Evolutionary conservation across 2,113 vertebrate genomes (phyloP).

Genomic region (Columba livia): DNA sequence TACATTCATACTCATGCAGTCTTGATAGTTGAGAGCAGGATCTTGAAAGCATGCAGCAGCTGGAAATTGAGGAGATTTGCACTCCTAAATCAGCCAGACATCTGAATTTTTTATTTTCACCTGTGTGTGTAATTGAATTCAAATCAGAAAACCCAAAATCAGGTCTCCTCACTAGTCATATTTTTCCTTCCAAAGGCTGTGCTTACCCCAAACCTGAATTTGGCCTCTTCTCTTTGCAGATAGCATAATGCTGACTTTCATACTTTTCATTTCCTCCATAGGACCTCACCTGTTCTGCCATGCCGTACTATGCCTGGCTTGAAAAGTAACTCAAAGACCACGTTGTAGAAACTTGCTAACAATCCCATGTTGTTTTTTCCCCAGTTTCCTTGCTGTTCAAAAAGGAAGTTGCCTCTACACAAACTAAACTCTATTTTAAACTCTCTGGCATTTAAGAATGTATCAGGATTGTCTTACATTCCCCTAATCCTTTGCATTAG

Average conservation of each 20-base stretch:
- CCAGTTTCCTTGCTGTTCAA: neutral
- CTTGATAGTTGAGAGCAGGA: neutral
- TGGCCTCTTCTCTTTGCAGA: neutral
- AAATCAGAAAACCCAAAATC: neutral
- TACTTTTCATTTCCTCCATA: neutral
- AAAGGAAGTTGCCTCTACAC: neutral
- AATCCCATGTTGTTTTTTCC: neutral
- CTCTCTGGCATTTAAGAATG: neutral
- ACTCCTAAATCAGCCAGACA: neutral
- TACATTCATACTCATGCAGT: neutral
- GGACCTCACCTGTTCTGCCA: neutral
- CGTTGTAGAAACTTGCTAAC: neutral
- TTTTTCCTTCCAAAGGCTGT: neutral
- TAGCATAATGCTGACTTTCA: neutral
- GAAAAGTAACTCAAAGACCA: neutral
- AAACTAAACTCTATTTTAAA: neutral
- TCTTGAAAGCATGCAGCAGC: rapidly evolving
- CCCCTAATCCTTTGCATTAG: neutral
- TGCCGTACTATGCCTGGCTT: neutral
- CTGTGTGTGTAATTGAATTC: neutral
- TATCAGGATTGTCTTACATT: neutral
- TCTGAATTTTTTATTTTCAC: neutral
- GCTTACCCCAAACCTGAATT: neutral
- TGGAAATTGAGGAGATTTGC: neutral
- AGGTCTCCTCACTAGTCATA: neutral